Conservation (phyloP, 2,113 vertebrate genomes). For the Nycticorax nycticorax region DNA sequence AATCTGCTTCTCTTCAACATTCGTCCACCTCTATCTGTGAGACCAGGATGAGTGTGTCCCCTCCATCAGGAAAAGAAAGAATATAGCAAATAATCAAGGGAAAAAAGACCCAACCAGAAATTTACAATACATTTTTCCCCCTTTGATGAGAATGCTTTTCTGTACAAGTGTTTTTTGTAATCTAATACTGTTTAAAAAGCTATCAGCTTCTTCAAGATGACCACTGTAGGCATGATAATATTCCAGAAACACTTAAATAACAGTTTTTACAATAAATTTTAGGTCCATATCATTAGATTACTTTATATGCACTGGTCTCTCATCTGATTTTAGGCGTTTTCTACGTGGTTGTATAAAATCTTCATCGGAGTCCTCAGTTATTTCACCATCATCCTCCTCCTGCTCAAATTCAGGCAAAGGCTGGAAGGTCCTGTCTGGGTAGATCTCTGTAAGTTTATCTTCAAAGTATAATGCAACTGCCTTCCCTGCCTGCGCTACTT, state of each 20-base stretch:
- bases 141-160: conserved; percentile 77
- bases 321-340: conserved; percentile 96
- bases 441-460: conserved; percentile 92
- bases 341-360: conserved; percentile 94
- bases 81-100: conserved; percentile 21
- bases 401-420: conserved; percentile 85
- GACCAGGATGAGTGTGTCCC: conserved; percentile 7
- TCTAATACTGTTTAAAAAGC: conserved; percentile 83
- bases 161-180: conserved; percentile 75
- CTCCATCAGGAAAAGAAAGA: conserved; percentile 50
- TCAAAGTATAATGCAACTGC: conserved; percentile 93
- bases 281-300: conserved; percentile 77
- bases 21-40: conserved; percentile 53
- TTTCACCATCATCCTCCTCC: conserved; percentile 84
- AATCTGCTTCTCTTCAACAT: conserved; percentile 46
- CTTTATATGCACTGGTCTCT: conserved; percentile 94
- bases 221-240: conserved; percentile 75
- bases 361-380: conserved; percentile 93
- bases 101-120: not conserved
- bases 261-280: conserved; percentile 76
- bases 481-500: conserved; percentile 96
- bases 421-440: conserved; percentile 93
- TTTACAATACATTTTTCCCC: conserved; percentile 60
- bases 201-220: conserved; percentile 79
- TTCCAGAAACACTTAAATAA: conserved; percentile 84